Evolutionary conservation across 1,140 invertebrate species (phyloP), one percentile per base, ranked within the genome.

Genomic region (Pseudachorutes palmiensis): DNA sequence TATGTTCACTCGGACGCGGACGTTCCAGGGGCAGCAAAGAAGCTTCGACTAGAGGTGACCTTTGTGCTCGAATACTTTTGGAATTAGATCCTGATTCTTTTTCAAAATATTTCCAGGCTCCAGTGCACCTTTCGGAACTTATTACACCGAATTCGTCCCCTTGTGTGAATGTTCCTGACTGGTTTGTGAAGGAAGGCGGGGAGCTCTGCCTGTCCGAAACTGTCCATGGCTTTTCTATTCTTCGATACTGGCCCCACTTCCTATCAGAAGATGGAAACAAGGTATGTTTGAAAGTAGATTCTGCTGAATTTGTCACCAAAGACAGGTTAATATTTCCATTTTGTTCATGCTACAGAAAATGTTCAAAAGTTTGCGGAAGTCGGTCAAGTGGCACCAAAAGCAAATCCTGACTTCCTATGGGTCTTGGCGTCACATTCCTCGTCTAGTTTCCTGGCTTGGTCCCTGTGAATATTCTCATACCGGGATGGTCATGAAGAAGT

Each of bases 371-470:
- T 33, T 73, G 1, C 48, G 72, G 9, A 49, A 36, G 14, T 45
- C 48, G 55, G 75, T 81, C 31, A 80, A 80, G 65, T 82, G 81
- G 81, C 75, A 77, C 69, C 81, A 82, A 66, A 76, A 77, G 33
- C 75, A 74, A 57, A 75, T 77, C 64, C 59, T 78, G 12, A 73
- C 73, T 60, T 75, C 75, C 65, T 55, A 55, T 55, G 81, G 79
- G 12, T 72, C 75, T 33, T 76, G 76, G 63, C 77, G 77, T 63
- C 68, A 78, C 31, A 76, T 82, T 63, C 79, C 80, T 3, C 71
- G 81, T 45, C 73, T 82, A 9, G 79, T 82, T 2, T 78, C 79
- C 1, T 83, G 82, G 82, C 78, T 80, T 66, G 81, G 82, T 14
- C 80, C 81, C 45, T 77, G 78, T 68, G 77, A 80, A 22, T 82